Base-by-base conservation (phyloP, 2,888 invertebrate species). In the Mystacides longicornis region DNA sequence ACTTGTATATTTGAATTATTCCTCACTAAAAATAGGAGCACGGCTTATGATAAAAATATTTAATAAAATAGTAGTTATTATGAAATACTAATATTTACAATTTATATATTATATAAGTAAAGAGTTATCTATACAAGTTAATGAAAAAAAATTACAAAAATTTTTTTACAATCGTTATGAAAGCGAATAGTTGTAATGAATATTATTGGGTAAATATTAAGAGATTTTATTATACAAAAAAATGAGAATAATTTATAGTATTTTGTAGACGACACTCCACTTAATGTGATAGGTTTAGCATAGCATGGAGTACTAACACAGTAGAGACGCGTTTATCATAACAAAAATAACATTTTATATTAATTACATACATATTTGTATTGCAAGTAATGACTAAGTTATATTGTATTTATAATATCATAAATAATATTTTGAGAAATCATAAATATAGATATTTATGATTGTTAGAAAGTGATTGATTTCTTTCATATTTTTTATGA, bases 31-130 rank as follows among this genome's bases (percentile, higher is more conserved):
- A 27, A 27, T 27, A 19, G 31, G 20, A 45, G 54, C 54, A 54
- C 50, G 22, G 54, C 54, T 54, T 54, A 54, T 54, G 54, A 54
- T 50, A 49, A 54, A 49, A 37, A 37, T 37, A 37, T 37, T 37
- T n/a, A 4, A 7, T 37, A 37, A 37, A 37, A 3, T 37, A 37
- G 14, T 7, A 16, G n/a, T n/a, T n/a, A n/a, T n/a, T n/a, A n/a
- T n/a, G n/a, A n/a, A n/a, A n/a, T n/a, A 37, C 14, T 31, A 31
- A 49, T 49, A 54, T 27, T 23, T 31, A 52, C 16, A 52, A 4
- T 18, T 42, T 54, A 49, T 49, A 43, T 18, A 23, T 48, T 20
- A 23, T 9, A 9, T 3, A 20, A 48, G 16, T 23, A 48, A 46
- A 48, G 23, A 48, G 48, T 23, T 48, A 48, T 48, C 14, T 48